Evolutionary conservation across 1,140 invertebrate species (phyloP).

Genomic region (Atopsyche davidsoni): DNA sequence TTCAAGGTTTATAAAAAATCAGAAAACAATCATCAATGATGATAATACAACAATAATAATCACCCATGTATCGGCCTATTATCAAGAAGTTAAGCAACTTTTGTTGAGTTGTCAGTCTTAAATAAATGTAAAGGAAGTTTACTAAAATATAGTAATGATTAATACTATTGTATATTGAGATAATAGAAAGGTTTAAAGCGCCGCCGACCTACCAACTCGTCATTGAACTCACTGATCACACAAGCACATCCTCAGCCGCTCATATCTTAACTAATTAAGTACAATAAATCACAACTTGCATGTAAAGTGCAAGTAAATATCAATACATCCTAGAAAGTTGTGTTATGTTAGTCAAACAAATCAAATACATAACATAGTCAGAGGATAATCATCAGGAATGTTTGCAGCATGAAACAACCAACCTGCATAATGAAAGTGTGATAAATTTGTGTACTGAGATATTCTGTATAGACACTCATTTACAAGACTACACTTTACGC

Average conservation of each 20-base stretch:
- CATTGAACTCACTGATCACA: neutral
- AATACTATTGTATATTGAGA: neutral
- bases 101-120: too few relatives aligned
- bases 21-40: slow-evolving; percentile 4
- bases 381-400: slow-evolving; percentile 5
- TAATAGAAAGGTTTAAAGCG: neutral
- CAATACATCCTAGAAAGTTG: neutral
- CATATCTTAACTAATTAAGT: slow-evolving; percentile 10
- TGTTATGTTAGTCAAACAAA: neutral
- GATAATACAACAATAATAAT: too few relatives aligned
- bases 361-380: slow-evolving; percentile 6
- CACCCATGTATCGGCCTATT: too few relatives aligned
- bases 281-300: slow-evolving; percentile 21
- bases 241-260: neutral
- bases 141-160: neutral
- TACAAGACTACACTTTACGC: neutral
- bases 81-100: too few relatives aligned
- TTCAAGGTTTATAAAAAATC: too few relatives aligned
- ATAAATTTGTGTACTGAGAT: neutral
- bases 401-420: neutral
- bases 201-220: neutral
- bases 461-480: neutral
- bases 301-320: slow-evolving; percentile 21
- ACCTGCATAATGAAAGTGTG: neutral
- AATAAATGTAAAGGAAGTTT: slow-evolving; percentile 1